These are phyloP conservation scores for Parthenolecanium corni DNA, from an alignment of 2,888 invertebrate genomes.

Conservation along the genomic window DNA sequence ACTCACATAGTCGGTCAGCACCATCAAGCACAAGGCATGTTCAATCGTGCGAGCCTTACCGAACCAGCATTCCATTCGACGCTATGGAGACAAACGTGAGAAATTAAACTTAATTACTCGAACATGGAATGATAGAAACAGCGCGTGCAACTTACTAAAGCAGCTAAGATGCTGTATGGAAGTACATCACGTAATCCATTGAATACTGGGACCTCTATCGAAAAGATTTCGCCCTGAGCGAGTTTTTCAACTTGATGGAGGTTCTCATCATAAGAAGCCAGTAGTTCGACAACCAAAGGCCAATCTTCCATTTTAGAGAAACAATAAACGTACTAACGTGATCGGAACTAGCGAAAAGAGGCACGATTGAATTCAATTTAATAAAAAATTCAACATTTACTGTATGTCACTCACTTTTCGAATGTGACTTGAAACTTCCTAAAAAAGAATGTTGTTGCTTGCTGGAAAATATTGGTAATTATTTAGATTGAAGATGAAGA, in stretches of 20 bases:
- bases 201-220: neutral
- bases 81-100: neutral
- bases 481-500: too few relatives aligned
- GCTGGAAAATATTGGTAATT: too few relatives aligned
- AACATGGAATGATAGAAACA: neutral
- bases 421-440: too few relatives aligned
- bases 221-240: neutral
- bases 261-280: neutral
- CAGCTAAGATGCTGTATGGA: neutral
- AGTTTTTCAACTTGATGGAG: neutral
- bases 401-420: too few relatives aligned
- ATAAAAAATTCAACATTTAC: too few relatives aligned
- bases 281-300: neutral
- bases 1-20: constrained; percentile 10
- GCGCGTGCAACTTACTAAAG: constrained; percentile 5
- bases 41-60: neutral
- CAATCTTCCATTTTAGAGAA: neutral
- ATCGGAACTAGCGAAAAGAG: too few relatives aligned
- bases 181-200: constrained; percentile 1
- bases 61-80: neutral
- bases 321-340: too few relatives aligned
- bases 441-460: too few relatives aligned
- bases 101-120: neutral
- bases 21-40: constrained; percentile 3
- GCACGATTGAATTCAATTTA: too few relatives aligned